These are phyloP conservation scores for Ceratosolen solmsi DNA, from an alignment of 1,140 invertebrate species.

Conservation along the genomic window DNA sequence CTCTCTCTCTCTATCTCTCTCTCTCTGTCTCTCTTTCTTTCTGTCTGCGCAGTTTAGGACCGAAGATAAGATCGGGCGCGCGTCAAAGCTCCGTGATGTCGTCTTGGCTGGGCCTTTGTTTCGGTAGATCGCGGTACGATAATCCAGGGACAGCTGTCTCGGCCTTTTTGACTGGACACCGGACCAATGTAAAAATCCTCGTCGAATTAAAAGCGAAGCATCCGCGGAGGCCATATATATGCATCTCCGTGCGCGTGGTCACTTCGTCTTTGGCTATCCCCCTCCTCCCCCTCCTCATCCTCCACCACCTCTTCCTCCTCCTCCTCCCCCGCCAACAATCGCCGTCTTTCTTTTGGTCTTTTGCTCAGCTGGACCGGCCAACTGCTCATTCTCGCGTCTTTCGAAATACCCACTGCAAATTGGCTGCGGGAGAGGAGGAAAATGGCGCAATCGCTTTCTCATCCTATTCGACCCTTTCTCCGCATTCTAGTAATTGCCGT, in stretches of 20 bases:
- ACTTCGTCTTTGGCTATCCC: neutral
- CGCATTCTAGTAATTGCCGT: slow-evolving; percentile 14
- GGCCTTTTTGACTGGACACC: neutral
- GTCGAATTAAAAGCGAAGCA: neutral
- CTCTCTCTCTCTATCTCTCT: no score
- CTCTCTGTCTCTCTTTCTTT: no score
- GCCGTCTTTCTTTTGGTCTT: neutral
- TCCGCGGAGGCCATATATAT: neutral
- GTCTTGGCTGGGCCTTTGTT: slow-evolving; percentile 8
- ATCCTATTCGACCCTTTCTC: neutral
- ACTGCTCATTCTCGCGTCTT: slow-evolving; percentile 19
- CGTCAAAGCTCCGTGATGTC: slow-evolving; percentile 2
- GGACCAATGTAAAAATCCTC: neutral
- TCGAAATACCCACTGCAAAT: slow-evolving; percentile 24
- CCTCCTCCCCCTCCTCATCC: no score
- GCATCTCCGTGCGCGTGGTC: neutral
- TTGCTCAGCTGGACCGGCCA: neutral
- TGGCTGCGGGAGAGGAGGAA: slow-evolving; percentile 26
- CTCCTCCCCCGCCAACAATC: no score
- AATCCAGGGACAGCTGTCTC: slow-evolving; percentile 32
- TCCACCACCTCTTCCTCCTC: no score
- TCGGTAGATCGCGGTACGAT: slow-evolving; percentile 25
- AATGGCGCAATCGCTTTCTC: neutral
- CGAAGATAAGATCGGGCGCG: neutral
- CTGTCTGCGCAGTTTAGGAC: neutral